Percentiles rank a stretch among this genome's conserved stretches.
Evolutionary conservation across 2,888 invertebrate species (phyloP).

Genomic region (Dryadula phaetusa): DNA sequence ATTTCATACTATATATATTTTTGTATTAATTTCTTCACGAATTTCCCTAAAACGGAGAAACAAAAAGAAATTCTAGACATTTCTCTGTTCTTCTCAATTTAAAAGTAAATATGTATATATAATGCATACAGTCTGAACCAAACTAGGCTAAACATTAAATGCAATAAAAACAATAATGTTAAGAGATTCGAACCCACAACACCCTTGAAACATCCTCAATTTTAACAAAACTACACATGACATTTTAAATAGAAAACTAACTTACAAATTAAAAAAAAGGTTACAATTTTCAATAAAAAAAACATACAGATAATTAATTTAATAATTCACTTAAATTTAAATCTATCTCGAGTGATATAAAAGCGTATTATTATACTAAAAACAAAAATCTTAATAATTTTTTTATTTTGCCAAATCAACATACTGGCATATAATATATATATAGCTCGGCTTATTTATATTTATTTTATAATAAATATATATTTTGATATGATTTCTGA

Average conservation of each 20-base stretch:
- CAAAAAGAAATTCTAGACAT: background rate
- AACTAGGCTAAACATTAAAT: slow-evolving; percentile 3
- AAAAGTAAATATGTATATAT: background rate
- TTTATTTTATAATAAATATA: slow-evolving; percentile 12
- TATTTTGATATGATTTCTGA: slow-evolving; percentile 19
- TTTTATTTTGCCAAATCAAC: background rate
- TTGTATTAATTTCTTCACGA: background rate
- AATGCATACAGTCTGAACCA: background rate
- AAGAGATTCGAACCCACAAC: slow-evolving; percentile 7
- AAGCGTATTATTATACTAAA: slow-evolving; percentile 18
- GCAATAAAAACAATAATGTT: background rate
- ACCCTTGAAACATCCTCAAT: background rate
- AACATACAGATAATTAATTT: slow-evolving; percentile 1
- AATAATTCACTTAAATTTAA: slow-evolving; percentile 6
- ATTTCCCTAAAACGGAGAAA: background rate
- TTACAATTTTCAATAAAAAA: background rate
- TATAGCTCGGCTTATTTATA: too few relatives aligned
- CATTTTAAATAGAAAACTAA: background rate
- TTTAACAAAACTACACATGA: background rate
- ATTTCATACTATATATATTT: background rate
- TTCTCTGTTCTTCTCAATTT: background rate
- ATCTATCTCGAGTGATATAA: background rate
- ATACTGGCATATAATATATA: too few relatives aligned
- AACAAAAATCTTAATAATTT: background rate
- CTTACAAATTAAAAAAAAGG: background rate